Evolutionary conservation across 2,888 invertebrate genomes (phyloP), one percentile per base, ranked within the genome.

Genomic region (Leptinotarsa juncta): DNA sequence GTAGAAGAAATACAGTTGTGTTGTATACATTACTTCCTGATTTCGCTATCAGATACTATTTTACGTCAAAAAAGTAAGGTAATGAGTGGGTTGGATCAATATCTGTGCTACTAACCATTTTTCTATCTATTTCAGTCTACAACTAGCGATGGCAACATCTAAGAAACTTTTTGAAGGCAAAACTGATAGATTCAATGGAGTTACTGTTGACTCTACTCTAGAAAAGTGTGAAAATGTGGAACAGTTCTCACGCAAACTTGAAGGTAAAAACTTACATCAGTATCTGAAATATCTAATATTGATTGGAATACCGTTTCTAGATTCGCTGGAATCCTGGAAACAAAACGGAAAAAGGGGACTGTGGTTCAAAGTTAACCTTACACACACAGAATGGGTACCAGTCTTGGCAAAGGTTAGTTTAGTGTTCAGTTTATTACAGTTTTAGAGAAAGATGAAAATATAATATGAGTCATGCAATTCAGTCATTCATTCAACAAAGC

Each of bases 351-450:
- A 90, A 81, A 90, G 94, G 73, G 93, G 94, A 42, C 92, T 96
- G 81, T 97, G 96, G 96, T 96, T 96, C 85, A 92, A 92, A 85
- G 92, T 97, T 0, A 88, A 91, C 83, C 90, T 93, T 60, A 88
- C 91, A 76, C 91, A 95, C 83, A 90, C 94, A 4, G 90, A 90
- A 18, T 94, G 94, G 94, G 91, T 97, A 53, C 96, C 96, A 18
- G 84, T 93, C 78, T 88, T 96, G 79, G 91, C 92, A 7, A 90
- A 93, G 88, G 94, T 94, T 88, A 84, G 80, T 84, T 57, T 7
- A 32, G 32, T 32, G 32, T 32, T 32, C 32, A 32, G 7, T 32
- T 42, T 10, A 10, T 42, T 42, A 42, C 42, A 42, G 42, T 42
- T 42, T 12, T 42, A 3, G 2, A 42, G 42, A 10, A 10, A 42